Base-by-base conservation (phyloP, 2,797 vertebrate species). In the Urosaurus nigricauda region DNA sequence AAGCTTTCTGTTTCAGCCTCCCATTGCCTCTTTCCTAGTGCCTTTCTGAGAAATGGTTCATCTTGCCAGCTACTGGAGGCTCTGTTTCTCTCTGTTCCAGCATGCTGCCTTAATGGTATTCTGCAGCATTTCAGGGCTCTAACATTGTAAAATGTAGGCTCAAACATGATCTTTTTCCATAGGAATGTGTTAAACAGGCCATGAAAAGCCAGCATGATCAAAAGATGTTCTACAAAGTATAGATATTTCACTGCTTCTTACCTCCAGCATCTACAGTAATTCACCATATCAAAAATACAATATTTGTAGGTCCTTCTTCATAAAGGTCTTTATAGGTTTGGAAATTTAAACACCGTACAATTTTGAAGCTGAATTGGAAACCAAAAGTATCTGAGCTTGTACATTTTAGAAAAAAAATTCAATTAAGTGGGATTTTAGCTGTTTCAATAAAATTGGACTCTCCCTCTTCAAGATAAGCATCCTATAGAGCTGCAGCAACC, bases 371-470 rank as follows among this genome's bases (percentile, higher is more conserved):
- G 98, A 98, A 99, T 98, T 98, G 98, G 98, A 99, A 98, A 98
- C 97, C 97, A 98, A 97, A 98, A 98, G 96, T 97, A 98, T 98
- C 98, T 98, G 98, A 98, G 98, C 98, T 98, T 97, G 98, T 98
- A 98, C 98, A 97, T 98, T 98, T 98, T 94, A 95, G 92, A 96
- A 97, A 98, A 96, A 98, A 99, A 99, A 99, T 99, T 99, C 98
- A 99, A 99, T 99, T 99, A 99, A 99, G 98, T 98, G 98, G 98
- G 98, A 98, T 99, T 99, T 99, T 98, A 98, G 98, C 97, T 97
- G 98, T 98, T 98, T 99, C 98, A 99, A 99, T 99, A 98, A 98
- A 98, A 98, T 97, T 97, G 97, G 98, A 98, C 98, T 98, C 98
- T 97, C 97, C 97, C 96, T 96, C 95, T 96, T 95, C 96, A 98